Evolutionary conservation across 30 jellyfish, hydroid and myxozoan genomes (phyloP).

Genomic region (Aurelia sp.): DNA sequence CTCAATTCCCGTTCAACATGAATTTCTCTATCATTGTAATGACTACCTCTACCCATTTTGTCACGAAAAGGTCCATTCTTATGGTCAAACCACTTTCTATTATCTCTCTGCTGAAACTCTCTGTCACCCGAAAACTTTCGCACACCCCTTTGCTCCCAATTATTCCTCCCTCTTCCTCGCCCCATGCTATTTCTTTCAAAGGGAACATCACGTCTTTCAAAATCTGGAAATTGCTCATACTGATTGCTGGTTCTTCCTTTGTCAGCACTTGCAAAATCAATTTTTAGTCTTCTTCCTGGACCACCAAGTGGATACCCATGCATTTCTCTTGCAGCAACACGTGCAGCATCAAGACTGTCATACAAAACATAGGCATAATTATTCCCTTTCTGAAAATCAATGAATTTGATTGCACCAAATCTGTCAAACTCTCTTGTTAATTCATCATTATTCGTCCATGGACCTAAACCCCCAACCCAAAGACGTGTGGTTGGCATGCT

Average conservation of each 20-base stretch:
- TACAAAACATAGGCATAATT: conserved; percentile 85
- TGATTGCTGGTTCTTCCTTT: conserved; percentile 54
- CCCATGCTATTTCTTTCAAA: conserved; percentile 55
- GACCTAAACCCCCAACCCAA: conserved; percentile 99
- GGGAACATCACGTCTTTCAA: conserved; percentile 73
- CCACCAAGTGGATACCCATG: conserved; percentile 98
- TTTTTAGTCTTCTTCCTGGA: conserved; percentile 85
- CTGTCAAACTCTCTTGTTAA: conserved; percentile 97
- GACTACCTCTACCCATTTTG: conserved; percentile 31
- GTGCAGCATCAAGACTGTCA: conserved; percentile 98
- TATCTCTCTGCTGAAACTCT: conserved; percentile 56
- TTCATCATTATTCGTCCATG: conserved; percentile 91
- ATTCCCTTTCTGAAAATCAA: conserved; percentile 85
- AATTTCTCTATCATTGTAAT: conserved; percentile 36
- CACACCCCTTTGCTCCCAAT: conserved; percentile 61
- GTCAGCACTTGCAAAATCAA: conserved; percentile 95
- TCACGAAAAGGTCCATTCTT: conserved; percentile 52
- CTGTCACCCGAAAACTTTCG: conserved; percentile 64
- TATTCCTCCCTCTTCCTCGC: conserved; percentile 68
- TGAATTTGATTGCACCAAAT: conserved; percentile 93
- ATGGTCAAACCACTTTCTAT: conserved; percentile 75
- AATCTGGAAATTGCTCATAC: conserved; percentile 73
- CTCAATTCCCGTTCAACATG: conserved; percentile 47
- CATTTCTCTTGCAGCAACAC: conserved; percentile 98
- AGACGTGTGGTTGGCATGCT: conserved; percentile 91